Percentiles rank a stretch among this genome's conserved stretches.
These are phyloP conservation scores for honey bee (Apis mellifera) DNA, from an alignment of 1,140 invertebrate genomes.

Conservation along the genomic window Amel_HAv3.1 CM009931.2:6653001-6653500, in stretches of 20 bases:
- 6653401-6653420: constrained; percentile 59
- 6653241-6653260: too few relatives aligned
- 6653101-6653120: background rate
- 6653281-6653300: constrained; percentile 6
- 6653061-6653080: too few relatives aligned
- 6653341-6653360: constrained; percentile 47
- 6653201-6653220: background rate
- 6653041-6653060: too few relatives aligned
- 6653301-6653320: background rate
- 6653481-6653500: background rate
- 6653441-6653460: constrained; percentile 38
- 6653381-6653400: constrained; percentile 51
- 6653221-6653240: too few relatives aligned
- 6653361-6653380: constrained; percentile 41
- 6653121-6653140: too few relatives aligned
- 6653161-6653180: too few relatives aligned
- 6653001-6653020: too few relatives aligned
- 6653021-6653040: background rate
- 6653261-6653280: background rate
- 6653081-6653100: too few relatives aligned
- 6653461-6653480: background rate
- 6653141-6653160: too few relatives aligned
- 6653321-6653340: background rate
- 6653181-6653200: background rate
- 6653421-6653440: constrained; percentile 51